These are phyloP conservation scores for Coptodon rendalli DNA, from an alignment of 2,113 vertebrate genomes.

Conservation along the genomic window DNA sequence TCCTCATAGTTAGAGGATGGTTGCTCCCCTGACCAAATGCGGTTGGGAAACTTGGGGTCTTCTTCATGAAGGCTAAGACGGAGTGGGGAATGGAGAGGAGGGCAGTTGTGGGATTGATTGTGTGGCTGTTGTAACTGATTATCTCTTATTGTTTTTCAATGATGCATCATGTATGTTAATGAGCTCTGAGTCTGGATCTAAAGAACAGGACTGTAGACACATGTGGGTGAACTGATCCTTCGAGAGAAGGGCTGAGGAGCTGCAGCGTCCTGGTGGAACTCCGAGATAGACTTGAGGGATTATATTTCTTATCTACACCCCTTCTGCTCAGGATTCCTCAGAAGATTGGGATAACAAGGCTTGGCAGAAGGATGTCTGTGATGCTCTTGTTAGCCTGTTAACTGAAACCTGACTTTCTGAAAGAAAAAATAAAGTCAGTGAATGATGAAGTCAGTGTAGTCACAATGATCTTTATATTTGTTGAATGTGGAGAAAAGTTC, in stretches of 20 bases:
- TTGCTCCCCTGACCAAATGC: not conserved
- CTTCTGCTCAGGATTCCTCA: not conserved
- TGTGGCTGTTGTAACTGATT: not conserved
- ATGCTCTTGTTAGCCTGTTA: not conserved
- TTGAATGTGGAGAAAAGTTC: not conserved
- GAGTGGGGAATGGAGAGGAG: not conserved
- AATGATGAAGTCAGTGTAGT: not conserved
- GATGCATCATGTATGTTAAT: not conserved
- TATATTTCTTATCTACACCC: not conserved
- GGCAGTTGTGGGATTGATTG: not conserved
- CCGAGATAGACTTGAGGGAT: not conserved
- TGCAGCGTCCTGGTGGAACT: not conserved
- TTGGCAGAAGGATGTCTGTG: not conserved
- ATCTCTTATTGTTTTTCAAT: not conserved
- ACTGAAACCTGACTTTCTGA: not conserved
- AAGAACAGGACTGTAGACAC: not conserved
- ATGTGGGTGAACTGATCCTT: not conserved
- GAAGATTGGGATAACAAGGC: not conserved
- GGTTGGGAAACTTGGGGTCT: not conserved
- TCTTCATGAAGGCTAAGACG: not conserved
- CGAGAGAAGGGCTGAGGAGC: not conserved
- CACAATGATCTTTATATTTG: not conserved
- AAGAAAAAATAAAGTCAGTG: not conserved
- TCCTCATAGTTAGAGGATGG: not conserved
- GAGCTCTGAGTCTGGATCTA: not conserved